Base-by-base conservation (phyloP, 2,797 vertebrate species). In the Amniataba percoides region DNA sequence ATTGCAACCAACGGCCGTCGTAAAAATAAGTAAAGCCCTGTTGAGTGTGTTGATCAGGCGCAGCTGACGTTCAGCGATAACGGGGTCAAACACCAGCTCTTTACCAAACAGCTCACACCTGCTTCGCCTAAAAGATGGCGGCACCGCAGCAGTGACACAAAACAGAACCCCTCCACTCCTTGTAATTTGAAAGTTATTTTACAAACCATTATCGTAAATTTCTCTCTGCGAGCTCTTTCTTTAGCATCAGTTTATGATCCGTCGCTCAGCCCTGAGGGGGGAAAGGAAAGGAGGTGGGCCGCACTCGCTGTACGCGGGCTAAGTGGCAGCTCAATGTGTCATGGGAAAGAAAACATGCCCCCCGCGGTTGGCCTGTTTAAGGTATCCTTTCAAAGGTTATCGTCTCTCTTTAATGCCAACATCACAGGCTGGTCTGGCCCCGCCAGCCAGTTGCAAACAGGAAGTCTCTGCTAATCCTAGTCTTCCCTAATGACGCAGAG, bases 301-400 rank as follows among this genome's bases (percentile, higher is more conserved):
- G 85, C 71, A 82, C 67, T 42, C 60, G 76, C 51, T 74, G 84
- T 36, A 31, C 64, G 67, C 2, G 27, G 79, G 70, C 84, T 89
- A 91, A 93, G 85, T 92, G 93, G 85, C 93, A 94, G 92, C 88
- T 90, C 78, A 21, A 91, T 43, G 91, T 93, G 94, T 94, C 82
- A 88, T 55, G 65, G 86, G 91, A 94, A 91, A 91, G 84, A 90
- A 93, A 94, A 88, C 93, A 94, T 93, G 74, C 75, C 84, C 83
- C 82, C 82, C 7, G 72, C 57, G 75, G 80, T 74, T 46, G 68
- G 82, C 87, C 87, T 92, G 87, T 78, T 89, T 70, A 83, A 88
- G 82, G 79, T 89, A 89, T 74, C 77, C 84, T 89, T 87, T 88
- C 63, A 90, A 90, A 89, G 73, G 85, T 89, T 82, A 86, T 61